These are phyloP conservation scores for Heterotis niloticus DNA, from an alignment of 2,113 vertebrate species.

Conservation along the genomic window DNA sequence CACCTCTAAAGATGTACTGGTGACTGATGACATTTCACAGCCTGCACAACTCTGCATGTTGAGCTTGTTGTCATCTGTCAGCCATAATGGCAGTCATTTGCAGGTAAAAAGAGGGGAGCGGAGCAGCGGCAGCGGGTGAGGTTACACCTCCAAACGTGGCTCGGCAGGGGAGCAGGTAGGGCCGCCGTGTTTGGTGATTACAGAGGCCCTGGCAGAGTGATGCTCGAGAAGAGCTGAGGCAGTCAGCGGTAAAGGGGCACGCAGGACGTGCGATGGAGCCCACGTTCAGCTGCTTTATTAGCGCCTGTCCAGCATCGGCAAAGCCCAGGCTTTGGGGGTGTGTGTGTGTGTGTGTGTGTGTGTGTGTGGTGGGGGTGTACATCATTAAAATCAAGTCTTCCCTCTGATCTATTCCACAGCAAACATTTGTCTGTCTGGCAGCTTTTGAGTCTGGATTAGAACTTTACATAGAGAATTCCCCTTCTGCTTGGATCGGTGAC, in stretches of 20 bases:
- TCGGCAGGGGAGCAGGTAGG: constrained; percentile 17
- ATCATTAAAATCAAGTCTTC: constrained; percentile 30
- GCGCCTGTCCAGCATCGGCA: constrained; percentile 2
- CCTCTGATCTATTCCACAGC: neutral
- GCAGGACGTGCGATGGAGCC: constrained; percentile 21
- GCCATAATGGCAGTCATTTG: constrained; percentile 40
- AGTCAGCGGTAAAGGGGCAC: constrained; percentile 11
- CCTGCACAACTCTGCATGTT: constrained; percentile 36
- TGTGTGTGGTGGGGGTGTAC: neutral
- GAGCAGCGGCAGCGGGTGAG: constrained; percentile 5
- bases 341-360: too few species aligned
- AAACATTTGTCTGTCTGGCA: neutral
- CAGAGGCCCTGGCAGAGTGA: constrained; percentile 14
- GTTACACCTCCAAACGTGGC: constrained; percentile 22
- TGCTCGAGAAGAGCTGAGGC: constrained; percentile 12
- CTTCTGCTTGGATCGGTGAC: constrained; percentile 3
- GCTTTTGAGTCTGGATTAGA: neutral
- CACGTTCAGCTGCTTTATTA: constrained; percentile 26
- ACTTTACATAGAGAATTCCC: neutral
- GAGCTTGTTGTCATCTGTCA: constrained; percentile 41
- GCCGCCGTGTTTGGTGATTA: constrained; percentile 4
- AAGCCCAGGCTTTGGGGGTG: constrained; percentile 19
- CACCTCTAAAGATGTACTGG: constrained; percentile 33
- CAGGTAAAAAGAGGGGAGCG: constrained; percentile 35
- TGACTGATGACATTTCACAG: constrained; percentile 45